phyloP scores from a whole-genome alignment of 2,888 invertebrate species.

The Torymus tubicola region DNA sequence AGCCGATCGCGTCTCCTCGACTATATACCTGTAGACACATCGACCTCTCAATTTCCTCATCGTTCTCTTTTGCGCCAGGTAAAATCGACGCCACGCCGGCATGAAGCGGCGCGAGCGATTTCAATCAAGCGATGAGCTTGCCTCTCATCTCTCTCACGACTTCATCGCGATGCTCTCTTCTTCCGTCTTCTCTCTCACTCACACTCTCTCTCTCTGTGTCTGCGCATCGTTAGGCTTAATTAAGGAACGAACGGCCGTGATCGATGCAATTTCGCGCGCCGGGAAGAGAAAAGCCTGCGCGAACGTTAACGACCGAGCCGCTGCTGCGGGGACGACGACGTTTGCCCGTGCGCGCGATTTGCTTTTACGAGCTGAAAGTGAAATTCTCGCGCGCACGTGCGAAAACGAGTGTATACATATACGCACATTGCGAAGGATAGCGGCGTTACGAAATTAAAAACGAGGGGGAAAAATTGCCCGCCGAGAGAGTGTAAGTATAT shows the following conservation, averaged over 20 bases:
- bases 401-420: neutral
- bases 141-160: neutral
- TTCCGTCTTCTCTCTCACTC: no score
- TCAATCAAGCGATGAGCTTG: no score
- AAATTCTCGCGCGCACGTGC: slow-evolving; percentile 62
- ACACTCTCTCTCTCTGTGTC: no score
- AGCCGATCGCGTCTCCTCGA: no score
- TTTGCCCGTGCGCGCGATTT: slow-evolving; percentile 61
- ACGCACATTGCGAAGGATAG: no score
- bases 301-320: no score
- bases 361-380: slow-evolving; percentile 69
- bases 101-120: no score
- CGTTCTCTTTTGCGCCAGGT: no score
- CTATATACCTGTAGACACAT: no score
- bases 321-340: neutral
- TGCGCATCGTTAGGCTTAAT: slow-evolving; percentile 37
- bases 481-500: no score
- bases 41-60: no score
- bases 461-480: neutral
- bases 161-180: slow-evolving; percentile 1
- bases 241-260: slow-evolving; percentile 13
- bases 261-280: slow-evolving; percentile 13
- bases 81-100: no score
- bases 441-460: slow-evolving; percentile 15
- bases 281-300: neutral